These are phyloP conservation scores for Leucoma salicis DNA, from an alignment of 2,888 invertebrate species.

Conservation along the genomic window DNA sequence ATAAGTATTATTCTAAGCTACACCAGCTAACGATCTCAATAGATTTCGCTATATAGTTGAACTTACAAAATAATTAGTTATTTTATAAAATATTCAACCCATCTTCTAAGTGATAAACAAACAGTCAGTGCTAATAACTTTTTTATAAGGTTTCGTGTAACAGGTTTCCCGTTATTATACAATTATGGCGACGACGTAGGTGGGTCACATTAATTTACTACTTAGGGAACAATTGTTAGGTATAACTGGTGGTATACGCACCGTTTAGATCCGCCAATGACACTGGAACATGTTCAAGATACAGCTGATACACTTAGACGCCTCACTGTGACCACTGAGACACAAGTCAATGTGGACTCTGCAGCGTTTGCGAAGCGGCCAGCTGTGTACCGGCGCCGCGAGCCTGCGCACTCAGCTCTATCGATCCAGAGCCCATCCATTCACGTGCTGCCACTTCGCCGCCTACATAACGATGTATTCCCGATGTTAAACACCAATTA, in stretches of 20 bases:
- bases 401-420: slow-evolving; percentile 73
- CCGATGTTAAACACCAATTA: slow-evolving; percentile 70
- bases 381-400: slow-evolving; percentile 58
- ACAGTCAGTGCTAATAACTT: slow-evolving; percentile 46
- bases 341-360: slow-evolving; percentile 48
- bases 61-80: slow-evolving; percentile 6
- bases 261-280: slow-evolving; percentile 66
- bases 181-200: slow-evolving; percentile 44
- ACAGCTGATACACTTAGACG: slow-evolving; percentile 54
- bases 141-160: slow-evolving; percentile 57
- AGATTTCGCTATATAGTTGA: neutral
- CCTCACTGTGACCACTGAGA: slow-evolving; percentile 55
- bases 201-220: slow-evolving; percentile 12
- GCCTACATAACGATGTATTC: slow-evolving; percentile 68
- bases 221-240: slow-evolving; percentile 1
- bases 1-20: neutral
- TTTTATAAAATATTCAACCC: slow-evolving; percentile 6
- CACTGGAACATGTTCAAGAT: slow-evolving; percentile 60
- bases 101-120: slow-evolving; percentile 54
- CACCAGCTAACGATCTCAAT: neutral
- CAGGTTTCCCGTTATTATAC: slow-evolving; percentile 55
- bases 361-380: slow-evolving; percentile 55
- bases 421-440: slow-evolving; percentile 71
- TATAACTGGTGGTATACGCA: slow-evolving; percentile 44
- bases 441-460: slow-evolving; percentile 68